These are phyloP conservation scores for Belonocnema kinseyi DNA, from an alignment of 1,140 invertebrate genomes.

Conservation along the genomic window DNA sequence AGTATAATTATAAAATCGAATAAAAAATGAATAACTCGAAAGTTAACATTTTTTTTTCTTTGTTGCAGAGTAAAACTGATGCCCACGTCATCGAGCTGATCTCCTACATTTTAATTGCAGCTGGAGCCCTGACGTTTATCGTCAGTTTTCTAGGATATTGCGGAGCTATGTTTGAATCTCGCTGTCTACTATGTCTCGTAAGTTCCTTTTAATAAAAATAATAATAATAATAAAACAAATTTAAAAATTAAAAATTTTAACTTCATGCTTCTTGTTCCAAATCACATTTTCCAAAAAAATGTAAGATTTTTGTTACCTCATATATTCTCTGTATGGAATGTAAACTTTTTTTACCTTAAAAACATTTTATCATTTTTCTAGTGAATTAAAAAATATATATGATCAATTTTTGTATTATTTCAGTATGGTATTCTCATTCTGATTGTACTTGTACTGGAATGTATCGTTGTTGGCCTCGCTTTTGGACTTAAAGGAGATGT, in stretches of 20 bases:
- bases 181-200: constrained; percentile 86
- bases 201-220: constrained; percentile 67
- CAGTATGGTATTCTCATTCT: constrained; percentile 86
- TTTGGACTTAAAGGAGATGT: constrained; percentile 83
- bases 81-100: constrained; percentile 79
- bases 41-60: not conserved
- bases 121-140: constrained; percentile 87
- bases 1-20: too few species aligned
- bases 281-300: too few species aligned
- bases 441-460: constrained; percentile 82
- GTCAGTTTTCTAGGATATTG: constrained; percentile 92
- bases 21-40: too few species aligned
- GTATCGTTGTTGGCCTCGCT: constrained; percentile 83
- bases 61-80: constrained; percentile 65
- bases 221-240: not conserved
- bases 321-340: too few species aligned
- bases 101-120: constrained; percentile 85
- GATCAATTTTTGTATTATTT: constrained; percentile 56
- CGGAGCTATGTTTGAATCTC: constrained; percentile 88
- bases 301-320: too few species aligned
- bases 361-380: too few species aligned
- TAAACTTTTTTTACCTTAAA: too few species aligned
- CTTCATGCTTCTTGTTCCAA: too few species aligned
- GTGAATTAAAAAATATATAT: not conserved
- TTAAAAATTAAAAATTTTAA: too few species aligned